phyloP scores from a whole-genome alignment of 2,113 vertebrate genomes.

The Amphiprion ocellaris region DNA sequence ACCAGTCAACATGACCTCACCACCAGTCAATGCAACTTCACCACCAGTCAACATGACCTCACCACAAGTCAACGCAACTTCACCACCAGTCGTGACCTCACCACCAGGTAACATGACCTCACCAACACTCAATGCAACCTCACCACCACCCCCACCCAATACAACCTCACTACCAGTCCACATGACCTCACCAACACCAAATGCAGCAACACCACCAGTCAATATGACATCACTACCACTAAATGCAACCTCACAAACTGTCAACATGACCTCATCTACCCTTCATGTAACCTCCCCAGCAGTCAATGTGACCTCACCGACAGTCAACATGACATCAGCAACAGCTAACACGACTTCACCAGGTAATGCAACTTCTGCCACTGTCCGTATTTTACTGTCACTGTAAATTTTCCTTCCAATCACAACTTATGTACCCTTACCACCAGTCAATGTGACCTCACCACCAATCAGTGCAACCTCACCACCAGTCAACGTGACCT shows the following conservation, averaged over 20 bases:
- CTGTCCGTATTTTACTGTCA: too few relatives aligned
- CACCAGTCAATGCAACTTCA: not conserved
- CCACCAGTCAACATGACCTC: not conserved
- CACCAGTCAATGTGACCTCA: not conserved
- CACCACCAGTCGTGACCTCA: not conserved
- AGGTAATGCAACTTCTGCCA: not conserved
- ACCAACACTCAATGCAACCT: not conserved
- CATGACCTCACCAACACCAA: not conserved
- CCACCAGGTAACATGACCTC: not conserved
- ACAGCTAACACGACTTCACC: too few relatives aligned
- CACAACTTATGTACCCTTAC: not conserved
- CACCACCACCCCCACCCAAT: not conserved
- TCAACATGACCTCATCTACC: not conserved
- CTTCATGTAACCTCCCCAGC: too few relatives aligned
- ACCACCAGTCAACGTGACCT: not conserved
- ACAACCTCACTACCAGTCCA: not conserved
- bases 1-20: not conserved
- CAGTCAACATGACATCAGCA: too few relatives aligned
- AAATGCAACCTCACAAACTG: too few relatives aligned
- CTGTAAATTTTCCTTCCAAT: not conserved
- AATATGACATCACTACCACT: not conserved
- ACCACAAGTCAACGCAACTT: not conserved
- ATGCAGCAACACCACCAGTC: not conserved
- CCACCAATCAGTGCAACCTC: not conserved
- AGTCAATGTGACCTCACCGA: too few relatives aligned